Conservation (phyloP, 2,797 vertebrate species). For the Enteromius paludinosus region DNA sequence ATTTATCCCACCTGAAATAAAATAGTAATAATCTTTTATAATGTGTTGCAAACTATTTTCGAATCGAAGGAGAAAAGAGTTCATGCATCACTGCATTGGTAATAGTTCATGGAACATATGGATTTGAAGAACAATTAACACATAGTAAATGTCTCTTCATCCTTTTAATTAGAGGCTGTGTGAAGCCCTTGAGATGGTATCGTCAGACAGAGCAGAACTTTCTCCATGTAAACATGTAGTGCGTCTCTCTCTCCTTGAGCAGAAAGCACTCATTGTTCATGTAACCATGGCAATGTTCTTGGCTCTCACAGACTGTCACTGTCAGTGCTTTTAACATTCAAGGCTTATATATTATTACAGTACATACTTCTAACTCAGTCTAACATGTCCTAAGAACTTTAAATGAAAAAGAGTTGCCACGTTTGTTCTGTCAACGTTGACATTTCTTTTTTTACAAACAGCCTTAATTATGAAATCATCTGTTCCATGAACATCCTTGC, state of each 20-base stretch:
- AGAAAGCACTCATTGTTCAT: constrained; percentile 33
- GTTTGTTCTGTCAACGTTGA: not conserved
- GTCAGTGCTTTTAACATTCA: constrained; percentile 14
- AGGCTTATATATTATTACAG: constrained; percentile 19
- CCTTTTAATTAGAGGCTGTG: constrained; percentile 51
- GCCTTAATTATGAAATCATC: not conserved
- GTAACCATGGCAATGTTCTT: constrained; percentile 36
- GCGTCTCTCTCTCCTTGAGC: constrained; percentile 27
- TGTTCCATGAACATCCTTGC: not conserved
- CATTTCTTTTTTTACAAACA: not conserved
- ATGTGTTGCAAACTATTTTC: no score
- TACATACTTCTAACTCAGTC: not conserved
- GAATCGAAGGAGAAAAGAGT: constrained; percentile 9
- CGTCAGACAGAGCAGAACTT: not conserved
- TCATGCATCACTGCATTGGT: constrained; percentile 23
- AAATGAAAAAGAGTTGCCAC: not conserved
- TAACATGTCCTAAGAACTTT: not conserved
- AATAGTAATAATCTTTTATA: no score
- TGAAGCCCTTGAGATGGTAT: constrained; percentile 38
- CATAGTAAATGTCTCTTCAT: constrained; percentile 36
- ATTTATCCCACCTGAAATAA: no score
- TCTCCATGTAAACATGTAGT: constrained; percentile 19
- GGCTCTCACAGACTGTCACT: constrained; percentile 24
- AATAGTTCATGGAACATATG: constrained; percentile 37
- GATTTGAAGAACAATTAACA: constrained; percentile 44